These are phyloP conservation scores for Monochamus saltuarius DNA, from an alignment of 1,140 invertebrate species.

Conservation along the genomic window DNA sequence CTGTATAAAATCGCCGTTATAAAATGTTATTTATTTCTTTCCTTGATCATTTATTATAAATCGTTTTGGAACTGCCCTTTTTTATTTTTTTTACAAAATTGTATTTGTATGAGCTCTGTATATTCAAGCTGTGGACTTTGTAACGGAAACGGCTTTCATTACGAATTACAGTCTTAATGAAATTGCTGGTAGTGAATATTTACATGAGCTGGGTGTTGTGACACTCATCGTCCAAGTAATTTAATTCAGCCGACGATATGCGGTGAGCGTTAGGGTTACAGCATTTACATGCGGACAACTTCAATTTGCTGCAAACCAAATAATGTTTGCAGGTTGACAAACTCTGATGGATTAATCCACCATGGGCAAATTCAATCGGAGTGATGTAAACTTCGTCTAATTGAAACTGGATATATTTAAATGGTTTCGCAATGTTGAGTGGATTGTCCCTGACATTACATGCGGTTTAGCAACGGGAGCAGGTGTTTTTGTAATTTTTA, in stretches of 20 bases:
- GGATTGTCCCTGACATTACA: constrained; percentile 1
- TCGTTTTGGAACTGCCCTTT: too few relatives aligned
- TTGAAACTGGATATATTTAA: constrained; percentile 7
- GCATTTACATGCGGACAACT: not conserved
- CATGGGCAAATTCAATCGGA: constrained; percentile 7
- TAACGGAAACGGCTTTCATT: constrained; percentile 7
- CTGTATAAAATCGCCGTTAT: too few relatives aligned
- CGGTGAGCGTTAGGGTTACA: not conserved
- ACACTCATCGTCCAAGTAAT: not conserved
- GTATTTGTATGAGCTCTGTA: too few relatives aligned
- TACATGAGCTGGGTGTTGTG: not conserved
- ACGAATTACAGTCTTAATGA: not conserved
- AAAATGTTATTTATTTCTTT: too few relatives aligned
- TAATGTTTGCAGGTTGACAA: not conserved
- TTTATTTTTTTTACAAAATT: too few relatives aligned
- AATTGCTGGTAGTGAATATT: constrained; percentile 4
- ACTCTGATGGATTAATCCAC: constrained; percentile 3
- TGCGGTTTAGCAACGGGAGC: not conserved
- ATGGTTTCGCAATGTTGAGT: constrained; percentile 1
- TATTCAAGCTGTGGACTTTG: not conserved
- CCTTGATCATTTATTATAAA: too few relatives aligned
- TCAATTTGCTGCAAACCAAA: constrained; percentile 6
- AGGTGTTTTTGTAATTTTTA: too few relatives aligned
- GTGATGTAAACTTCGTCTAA: constrained; percentile 8
- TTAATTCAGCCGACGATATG: constrained; percentile 2